Percentiles rank a stretch among this genome's conserved stretches.
phyloP scores from a whole-genome alignment of 2,888 invertebrate genomes.

The Deroplatys truncata region DNA sequence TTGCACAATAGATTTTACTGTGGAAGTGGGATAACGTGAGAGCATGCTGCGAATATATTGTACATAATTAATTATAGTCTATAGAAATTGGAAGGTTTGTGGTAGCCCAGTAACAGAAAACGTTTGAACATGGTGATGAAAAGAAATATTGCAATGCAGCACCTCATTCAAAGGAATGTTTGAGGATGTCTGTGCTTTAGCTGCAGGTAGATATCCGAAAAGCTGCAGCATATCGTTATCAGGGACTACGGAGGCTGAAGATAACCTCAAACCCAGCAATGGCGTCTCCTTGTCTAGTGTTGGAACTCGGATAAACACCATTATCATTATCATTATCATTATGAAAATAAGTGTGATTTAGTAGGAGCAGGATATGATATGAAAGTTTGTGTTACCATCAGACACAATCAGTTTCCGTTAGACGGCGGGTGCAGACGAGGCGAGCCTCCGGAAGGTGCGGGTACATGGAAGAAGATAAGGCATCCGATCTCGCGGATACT shows the following conservation, averaged over 20 bases:
- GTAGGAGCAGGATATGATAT: constrained; percentile 4
- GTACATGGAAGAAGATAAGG: constrained; percentile 6
- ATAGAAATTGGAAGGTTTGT: too few species aligned
- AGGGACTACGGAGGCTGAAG: neutral
- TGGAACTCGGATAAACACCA: constrained; percentile 19
- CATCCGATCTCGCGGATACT: too few species aligned
- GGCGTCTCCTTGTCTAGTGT: neutral
- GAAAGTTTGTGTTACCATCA: constrained; percentile 9
- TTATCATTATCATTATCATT: constrained; percentile 25
- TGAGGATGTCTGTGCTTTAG: neutral
- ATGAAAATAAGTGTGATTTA: constrained; percentile 24
- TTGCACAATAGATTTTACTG: too few species aligned
- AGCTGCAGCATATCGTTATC: neutral
- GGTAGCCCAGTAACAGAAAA: too few species aligned
- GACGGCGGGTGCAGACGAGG: neutral
- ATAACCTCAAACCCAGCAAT: neutral
- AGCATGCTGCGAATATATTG: too few species aligned
- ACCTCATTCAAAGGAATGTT: too few species aligned
- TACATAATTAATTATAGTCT: too few species aligned
- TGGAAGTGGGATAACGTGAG: too few species aligned
- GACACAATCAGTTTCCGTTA: constrained; percentile 8
- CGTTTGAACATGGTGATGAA: too few species aligned
- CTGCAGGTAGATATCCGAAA: neutral
- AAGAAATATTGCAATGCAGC: too few species aligned
- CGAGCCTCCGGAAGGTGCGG: neutral